Evolutionary conservation across 1,140 invertebrate genomes (phyloP).

Genomic region (Piezodorus guildinii): DNA sequence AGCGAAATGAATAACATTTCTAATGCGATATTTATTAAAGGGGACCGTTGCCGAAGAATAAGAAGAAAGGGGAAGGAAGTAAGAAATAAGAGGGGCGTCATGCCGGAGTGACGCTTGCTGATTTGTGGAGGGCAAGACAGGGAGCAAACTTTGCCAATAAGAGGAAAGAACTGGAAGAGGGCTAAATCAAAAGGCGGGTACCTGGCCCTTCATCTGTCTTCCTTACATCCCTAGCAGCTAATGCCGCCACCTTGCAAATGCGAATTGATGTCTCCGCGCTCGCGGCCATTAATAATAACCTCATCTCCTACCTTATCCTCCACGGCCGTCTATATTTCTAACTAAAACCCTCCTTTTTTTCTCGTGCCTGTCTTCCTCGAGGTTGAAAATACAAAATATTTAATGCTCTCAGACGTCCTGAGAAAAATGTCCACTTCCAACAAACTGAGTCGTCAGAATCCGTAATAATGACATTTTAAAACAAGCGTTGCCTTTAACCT

Average conservation of each 20-base stretch:
- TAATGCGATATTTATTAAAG: too few relatives aligned
- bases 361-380: too few relatives aligned
- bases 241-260: background rate
- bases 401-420: too few relatives aligned
- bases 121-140: background rate
- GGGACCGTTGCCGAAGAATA: slow-evolving; percentile 4
- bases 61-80: background rate
- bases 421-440: too few relatives aligned
- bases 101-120: background rate
- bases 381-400: too few relatives aligned
- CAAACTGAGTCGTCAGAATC: too few relatives aligned
- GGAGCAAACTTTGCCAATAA: background rate
- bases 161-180: too few relatives aligned
- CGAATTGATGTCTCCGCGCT: slow-evolving; percentile 1
- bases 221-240: background rate
- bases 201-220: slow-evolving; percentile 12
- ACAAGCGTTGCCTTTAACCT: too few relatives aligned
- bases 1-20: too few relatives aligned
- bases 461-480: too few relatives aligned
- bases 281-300: background rate
- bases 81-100: background rate
- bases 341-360: too few relatives aligned
- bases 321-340: background rate
- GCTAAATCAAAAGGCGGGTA: background rate
- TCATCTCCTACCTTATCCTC: background rate